These are phyloP conservation scores for Pharmacophagus antenor DNA, from an alignment of 2,888 invertebrate species.

Conservation along the genomic window DNA sequence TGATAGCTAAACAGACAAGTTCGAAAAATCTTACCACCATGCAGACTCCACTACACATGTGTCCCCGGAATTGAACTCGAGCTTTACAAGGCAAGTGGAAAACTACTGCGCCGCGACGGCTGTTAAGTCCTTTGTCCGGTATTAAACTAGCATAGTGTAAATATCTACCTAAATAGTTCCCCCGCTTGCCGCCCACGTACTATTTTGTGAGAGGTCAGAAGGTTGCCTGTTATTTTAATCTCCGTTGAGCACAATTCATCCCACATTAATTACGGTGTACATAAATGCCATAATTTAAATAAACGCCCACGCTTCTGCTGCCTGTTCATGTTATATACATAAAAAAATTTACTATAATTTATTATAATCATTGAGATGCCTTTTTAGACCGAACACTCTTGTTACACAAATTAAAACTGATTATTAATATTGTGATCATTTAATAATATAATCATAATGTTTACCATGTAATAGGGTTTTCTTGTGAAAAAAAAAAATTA, in stretches of 20 bases:
- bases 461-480: too few species aligned
- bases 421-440: too few species aligned
- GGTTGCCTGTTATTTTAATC: slow-evolving; percentile 16
- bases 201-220: slow-evolving; percentile 12
- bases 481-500: too few species aligned
- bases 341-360: background rate
- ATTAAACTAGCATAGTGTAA: slow-evolving; percentile 17
- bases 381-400: background rate
- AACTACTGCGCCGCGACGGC: too few species aligned
- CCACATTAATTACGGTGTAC: slow-evolving; percentile 17
- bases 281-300: slow-evolving; percentile 4
- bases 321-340: background rate
- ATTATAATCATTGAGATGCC: too few species aligned
- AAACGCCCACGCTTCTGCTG: slow-evolving; percentile 1
- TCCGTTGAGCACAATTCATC: slow-evolving; percentile 13
- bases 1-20: too few species aligned
- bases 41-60: too few species aligned
- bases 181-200: slow-evolving; percentile 12
- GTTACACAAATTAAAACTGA: too few species aligned
- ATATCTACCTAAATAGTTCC: slow-evolving; percentile 15
- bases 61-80: too few species aligned
- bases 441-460: too few species aligned
- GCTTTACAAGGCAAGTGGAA: too few species aligned
- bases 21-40: too few species aligned
- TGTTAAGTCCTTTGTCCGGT: slow-evolving; percentile 12